Evolutionary conservation across 2,888 invertebrate species (phyloP).

Genomic region (Elaeidobius kamerunicus): DNA sequence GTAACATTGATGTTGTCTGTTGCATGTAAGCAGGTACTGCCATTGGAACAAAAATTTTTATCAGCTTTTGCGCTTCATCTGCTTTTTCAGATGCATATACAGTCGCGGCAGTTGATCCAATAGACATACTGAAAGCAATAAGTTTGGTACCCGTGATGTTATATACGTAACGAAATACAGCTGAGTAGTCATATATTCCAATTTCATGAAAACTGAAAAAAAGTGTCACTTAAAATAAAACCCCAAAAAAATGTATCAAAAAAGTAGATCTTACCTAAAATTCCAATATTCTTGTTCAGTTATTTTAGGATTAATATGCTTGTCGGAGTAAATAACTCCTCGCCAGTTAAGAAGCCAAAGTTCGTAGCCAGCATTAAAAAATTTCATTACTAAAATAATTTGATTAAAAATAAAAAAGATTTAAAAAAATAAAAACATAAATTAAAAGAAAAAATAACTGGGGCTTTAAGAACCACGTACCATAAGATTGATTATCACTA

Average conservation of each 20-base stretch:
- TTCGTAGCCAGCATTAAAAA: conserved; percentile 30
- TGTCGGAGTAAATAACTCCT: conserved; percentile 25
- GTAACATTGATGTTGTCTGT: not conserved
- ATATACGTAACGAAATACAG: conserved; percentile 23
- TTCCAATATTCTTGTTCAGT: conserved; percentile 27
- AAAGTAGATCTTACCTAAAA: conserved; percentile 29
- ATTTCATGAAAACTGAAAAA: conserved; percentile 32
- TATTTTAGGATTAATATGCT: conserved; percentile 20
- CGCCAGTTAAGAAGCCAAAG: conserved; percentile 31
- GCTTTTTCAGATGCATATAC: conserved; percentile 27
- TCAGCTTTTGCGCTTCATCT: conserved; percentile 16
- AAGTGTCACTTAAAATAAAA: too few relatives aligned
- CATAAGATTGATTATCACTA: conserved; percentile 10
- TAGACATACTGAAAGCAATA: conserved; percentile 29
- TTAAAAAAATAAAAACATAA: not conserved
- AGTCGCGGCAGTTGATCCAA: conserved; percentile 25
- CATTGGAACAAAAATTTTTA: conserved; percentile 25
- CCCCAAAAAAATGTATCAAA: too few relatives aligned
- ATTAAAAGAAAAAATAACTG: too few relatives aligned
- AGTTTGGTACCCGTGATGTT: conserved; percentile 19
- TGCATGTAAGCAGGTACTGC: conserved; percentile 21
- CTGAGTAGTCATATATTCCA: conserved; percentile 29
- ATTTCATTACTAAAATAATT: conserved; percentile 19
- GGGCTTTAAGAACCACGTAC: too few relatives aligned
- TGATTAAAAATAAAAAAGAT: not conserved